A percentile compares a stretch with the other conserved stretches of the same genome.
phyloP scores from a whole-genome alignment of 2,888 invertebrate genomes.

The Drosophila mettleri region DNA sequence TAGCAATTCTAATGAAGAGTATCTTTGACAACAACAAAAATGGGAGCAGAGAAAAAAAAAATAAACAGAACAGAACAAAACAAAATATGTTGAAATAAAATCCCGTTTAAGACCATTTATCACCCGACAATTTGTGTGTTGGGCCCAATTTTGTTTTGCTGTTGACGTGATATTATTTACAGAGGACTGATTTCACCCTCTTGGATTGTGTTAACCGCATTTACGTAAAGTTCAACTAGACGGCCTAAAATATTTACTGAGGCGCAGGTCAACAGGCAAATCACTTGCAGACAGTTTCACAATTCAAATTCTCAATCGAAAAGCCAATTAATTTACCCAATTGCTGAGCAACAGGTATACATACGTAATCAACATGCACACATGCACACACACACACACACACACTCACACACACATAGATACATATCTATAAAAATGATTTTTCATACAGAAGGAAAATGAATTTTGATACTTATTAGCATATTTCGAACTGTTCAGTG shows the following conservation, averaged over 20 bases:
- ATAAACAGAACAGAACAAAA: constrained; percentile 17
- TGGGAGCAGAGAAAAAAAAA: background rate
- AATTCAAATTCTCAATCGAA: constrained; percentile 24
- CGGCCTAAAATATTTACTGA: constrained; percentile 40
- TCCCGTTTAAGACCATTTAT: constrained; percentile 85
- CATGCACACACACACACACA: background rate
- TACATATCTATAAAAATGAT: background rate
- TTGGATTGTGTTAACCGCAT: constrained; percentile 56
- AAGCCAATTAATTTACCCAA: constrained; percentile 27
- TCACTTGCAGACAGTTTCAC: constrained; percentile 20
- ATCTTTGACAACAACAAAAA: constrained; percentile 27
- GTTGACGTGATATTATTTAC: constrained; percentile 77
- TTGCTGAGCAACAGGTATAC: constrained; percentile 12
- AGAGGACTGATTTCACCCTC: constrained; percentile 79
- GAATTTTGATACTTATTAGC: constrained; percentile 2
- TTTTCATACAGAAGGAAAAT: background rate
- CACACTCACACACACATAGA: background rate
- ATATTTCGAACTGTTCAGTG: background rate
- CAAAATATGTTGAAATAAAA: constrained; percentile 76
- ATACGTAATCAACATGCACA: background rate
- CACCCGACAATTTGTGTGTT: constrained; percentile 78
- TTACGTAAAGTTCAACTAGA: constrained; percentile 36
- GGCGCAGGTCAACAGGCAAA: constrained; percentile 30
- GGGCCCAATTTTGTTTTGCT: constrained; percentile 54
- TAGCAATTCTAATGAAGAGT: constrained; percentile 63